Conservation (phyloP, 2,113 vertebrate species). For the Sebastes schlegelii region DNA sequence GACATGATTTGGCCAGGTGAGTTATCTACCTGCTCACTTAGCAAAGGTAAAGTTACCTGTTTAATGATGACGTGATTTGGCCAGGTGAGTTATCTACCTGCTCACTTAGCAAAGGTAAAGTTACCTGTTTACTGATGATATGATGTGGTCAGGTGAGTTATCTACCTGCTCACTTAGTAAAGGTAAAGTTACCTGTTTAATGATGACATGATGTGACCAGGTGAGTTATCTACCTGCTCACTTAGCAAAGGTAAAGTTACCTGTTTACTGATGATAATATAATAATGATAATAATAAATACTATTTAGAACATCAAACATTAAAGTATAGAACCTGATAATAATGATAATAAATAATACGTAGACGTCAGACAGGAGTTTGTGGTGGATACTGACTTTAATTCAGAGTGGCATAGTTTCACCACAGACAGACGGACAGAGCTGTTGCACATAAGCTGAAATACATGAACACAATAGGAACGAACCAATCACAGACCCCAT, state of each 20-base stretch:
- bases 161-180: too few species aligned
- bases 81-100: background rate
- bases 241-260: background rate
- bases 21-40: background rate
- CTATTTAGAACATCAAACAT: too few species aligned
- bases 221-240: background rate
- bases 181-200: background rate
- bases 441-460: conserved; percentile 44
- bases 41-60: too few species aligned
- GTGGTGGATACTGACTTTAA: conserved; percentile 59
- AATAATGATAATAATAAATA: too few species aligned
- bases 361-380: background rate
- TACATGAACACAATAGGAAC: conserved; percentile 51
- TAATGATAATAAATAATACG: too few species aligned
- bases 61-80: too few species aligned
- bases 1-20: background rate
- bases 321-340: too few species aligned
- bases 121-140: too few species aligned
- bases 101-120: too few species aligned
- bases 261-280: background rate
- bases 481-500: conserved; percentile 51
- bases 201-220: too few species aligned
- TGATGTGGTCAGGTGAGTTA: too few species aligned
- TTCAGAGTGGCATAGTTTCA: conserved; percentile 34
- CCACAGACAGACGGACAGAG: conserved; percentile 42